A percentile compares a stretch with the other conserved stretches of the same genome.
These are phyloP conservation scores for Diphyllodes magnificus DNA, from an alignment of 2,113 vertebrate species.

Conservation along the genomic window DNA sequence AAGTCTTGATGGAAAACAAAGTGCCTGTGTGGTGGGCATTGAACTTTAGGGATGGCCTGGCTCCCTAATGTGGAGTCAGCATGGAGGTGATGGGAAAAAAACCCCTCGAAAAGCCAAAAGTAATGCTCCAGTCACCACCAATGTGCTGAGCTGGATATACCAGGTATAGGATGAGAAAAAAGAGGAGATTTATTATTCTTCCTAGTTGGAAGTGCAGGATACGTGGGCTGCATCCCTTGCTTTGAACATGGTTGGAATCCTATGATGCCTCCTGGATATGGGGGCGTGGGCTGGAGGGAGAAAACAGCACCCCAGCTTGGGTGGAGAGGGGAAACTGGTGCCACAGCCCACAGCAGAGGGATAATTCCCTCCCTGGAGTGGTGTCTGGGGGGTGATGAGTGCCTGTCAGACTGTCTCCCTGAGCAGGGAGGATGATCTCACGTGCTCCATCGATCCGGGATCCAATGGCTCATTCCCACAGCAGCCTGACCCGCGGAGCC, in stretches of 20 bases:
- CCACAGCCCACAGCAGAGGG: neutral
- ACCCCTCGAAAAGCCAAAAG: neutral
- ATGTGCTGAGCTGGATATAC: neutral
- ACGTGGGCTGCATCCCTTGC: neutral
- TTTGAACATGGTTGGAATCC: neutral
- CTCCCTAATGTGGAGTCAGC: neutral
- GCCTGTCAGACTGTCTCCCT: neutral
- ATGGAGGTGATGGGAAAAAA: neutral
- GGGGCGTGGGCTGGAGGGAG: fast-evolving
- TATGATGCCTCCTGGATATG: fast-evolving
- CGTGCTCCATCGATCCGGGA: fast-evolving
- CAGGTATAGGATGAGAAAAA: neutral
- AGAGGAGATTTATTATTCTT: neutral
- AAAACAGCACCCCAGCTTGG: neutral
- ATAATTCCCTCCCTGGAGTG: fast-evolving
- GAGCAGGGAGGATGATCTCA: neutral
- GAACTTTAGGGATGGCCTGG: neutral
- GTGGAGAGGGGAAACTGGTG: neutral
- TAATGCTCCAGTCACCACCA: neutral
- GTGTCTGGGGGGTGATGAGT: neutral
- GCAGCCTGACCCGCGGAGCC: neutral
- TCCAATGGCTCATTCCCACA: neutral
- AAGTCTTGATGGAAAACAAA: neutral
- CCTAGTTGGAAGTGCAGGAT: neutral
- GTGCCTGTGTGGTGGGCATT: fast-evolving